Evolutionary conservation across 92 coral and sea anemone genomes (phyloP).

Genomic region (Micromussa lordhowensis): DNA sequence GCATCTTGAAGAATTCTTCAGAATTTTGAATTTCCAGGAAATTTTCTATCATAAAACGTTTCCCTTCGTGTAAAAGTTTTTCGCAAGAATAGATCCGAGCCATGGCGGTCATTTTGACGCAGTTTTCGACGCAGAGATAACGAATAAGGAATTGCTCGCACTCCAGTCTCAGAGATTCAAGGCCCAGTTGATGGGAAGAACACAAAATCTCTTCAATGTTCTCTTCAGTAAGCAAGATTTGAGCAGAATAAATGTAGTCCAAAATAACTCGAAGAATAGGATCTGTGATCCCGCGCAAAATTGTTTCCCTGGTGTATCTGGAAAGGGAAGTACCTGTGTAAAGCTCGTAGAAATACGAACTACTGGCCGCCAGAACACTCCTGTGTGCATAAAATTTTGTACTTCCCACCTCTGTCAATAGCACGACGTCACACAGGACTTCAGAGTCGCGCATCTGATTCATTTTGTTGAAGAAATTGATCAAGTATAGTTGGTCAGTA

Average conservation of each 20-base stretch:
- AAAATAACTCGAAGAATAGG: conserved; percentile 58
- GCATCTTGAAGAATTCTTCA: conserved; percentile 64
- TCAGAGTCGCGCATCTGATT: conserved; percentile 78
- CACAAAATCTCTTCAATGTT: conserved; percentile 78
- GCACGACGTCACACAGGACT: conserved; percentile 84
- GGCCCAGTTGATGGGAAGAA: conserved; percentile 73
- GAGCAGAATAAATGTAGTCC: conserved; percentile 81
- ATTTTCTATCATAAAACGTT: conserved; percentile 70
- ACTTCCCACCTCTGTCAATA: conserved; percentile 74
- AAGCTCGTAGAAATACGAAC: conserved; percentile 83
- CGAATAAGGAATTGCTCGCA: conserved; percentile 76
- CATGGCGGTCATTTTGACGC: conserved; percentile 77
- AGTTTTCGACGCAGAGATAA: conserved; percentile 72
- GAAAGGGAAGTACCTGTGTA: conserved; percentile 78
- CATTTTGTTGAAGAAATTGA: conserved; percentile 54
- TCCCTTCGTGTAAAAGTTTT: conserved; percentile 71
- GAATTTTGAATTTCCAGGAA: conserved; percentile 67
- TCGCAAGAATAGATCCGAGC: conserved; percentile 76
- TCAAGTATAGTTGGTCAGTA: conserved; percentile 53
- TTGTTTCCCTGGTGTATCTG: conserved; percentile 70
- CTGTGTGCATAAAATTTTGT: conserved; percentile 86
- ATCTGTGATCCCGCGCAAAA: conserved; percentile 74
- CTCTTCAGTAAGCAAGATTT: conserved; percentile 62
- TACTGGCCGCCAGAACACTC: conserved; percentile 84
- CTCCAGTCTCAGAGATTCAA: conserved; percentile 66